These are phyloP conservation scores for Drosophila murphyi DNA, from an alignment of 1,140 invertebrate species.

Conservation along the genomic window DNA sequence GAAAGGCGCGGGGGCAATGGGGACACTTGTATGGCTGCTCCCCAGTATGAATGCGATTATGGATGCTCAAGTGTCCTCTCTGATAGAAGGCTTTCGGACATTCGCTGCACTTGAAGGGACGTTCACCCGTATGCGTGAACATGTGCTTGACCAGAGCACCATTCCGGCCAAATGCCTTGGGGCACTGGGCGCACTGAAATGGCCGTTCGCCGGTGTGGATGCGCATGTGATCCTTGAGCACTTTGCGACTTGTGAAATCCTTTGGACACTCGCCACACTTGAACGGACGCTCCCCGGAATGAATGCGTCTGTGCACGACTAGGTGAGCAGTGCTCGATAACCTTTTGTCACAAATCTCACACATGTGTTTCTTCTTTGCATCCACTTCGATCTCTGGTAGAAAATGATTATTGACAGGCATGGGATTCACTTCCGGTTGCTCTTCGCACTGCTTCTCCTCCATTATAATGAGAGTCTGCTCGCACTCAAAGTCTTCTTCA, in stretches of 20 bases:
- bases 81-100: slow-evolving; percentile 79
- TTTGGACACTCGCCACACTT: neutral
- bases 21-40: slow-evolving; percentile 35
- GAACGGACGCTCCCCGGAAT: neutral
- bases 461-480: neutral
- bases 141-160: neutral
- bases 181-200: neutral
- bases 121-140: neutral
- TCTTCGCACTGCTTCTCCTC: neutral
- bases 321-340: neutral
- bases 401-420: no score
- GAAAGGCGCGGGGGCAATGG: neutral
- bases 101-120: neutral
- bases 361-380: neutral
- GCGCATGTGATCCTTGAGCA: neutral
- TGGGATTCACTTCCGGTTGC: no score
- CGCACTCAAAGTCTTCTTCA: neutral
- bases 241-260: neutral
- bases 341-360: neutral
- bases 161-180: slow-evolving; percentile 1
- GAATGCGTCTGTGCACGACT: neutral
- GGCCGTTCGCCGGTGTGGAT: neutral
- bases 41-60: slow-evolving; percentile 81
- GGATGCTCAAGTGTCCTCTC: slow-evolving; percentile 88
- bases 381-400: no score